Percentiles rank a stretch among this genome's conserved stretches.
phyloP scores from a whole-genome alignment of 2,888 invertebrate genomes.

The Lasioglossum leucozonium region DNA sequence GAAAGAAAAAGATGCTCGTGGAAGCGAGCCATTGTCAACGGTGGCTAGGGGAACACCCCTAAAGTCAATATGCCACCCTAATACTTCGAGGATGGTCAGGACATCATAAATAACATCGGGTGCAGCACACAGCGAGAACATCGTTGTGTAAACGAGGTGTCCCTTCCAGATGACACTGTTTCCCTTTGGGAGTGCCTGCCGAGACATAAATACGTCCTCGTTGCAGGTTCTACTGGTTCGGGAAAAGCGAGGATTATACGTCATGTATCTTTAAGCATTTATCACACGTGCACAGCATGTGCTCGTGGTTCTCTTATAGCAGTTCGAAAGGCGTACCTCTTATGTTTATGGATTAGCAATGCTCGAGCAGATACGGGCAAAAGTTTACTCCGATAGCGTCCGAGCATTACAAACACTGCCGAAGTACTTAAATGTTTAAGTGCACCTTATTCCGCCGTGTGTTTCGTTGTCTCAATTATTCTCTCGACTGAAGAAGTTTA shows the following conservation, averaged over 20 bases:
- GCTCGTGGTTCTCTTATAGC: not conserved
- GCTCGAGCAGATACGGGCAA: not conserved
- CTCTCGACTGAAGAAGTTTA: not conserved
- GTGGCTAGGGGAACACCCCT: not conserved
- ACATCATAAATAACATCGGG: not conserved
- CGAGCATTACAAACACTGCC: not conserved
- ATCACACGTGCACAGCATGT: not conserved
- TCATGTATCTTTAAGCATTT: not conserved
- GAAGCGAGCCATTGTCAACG: not conserved
- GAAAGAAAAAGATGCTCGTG: not conserved
- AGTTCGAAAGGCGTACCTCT: not conserved
- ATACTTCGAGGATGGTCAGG: constrained; percentile 18
- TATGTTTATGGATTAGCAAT: not conserved
- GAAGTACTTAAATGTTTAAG: not conserved
- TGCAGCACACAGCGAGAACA: not conserved
- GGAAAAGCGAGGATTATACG: not conserved
- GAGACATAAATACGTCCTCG: not conserved
- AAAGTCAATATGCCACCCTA: not conserved
- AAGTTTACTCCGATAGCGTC: not conserved
- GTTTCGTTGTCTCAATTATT: not conserved
- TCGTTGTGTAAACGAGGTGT: constrained; percentile 1
- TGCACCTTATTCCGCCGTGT: not conserved
- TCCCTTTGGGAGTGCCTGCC: not conserved
- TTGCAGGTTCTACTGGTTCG: not conserved
- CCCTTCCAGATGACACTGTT: not conserved